Evolutionary conservation across 2,797 vertebrate species (phyloP).

Genomic region (Varecia variegata): DNA sequence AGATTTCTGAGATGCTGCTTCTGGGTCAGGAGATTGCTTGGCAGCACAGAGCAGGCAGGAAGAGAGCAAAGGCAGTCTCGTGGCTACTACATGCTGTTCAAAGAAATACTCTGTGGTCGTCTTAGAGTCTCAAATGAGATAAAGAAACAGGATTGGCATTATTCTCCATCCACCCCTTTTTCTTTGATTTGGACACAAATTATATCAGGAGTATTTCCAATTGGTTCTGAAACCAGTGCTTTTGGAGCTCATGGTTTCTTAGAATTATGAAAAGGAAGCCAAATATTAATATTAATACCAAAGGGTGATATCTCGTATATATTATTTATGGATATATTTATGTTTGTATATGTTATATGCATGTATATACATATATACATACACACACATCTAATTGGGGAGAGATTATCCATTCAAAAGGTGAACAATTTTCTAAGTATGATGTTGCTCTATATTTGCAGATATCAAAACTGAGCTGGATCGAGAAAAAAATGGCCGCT

Average conservation of each 20-base stretch:
- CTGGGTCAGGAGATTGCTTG: background rate
- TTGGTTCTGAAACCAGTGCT: slow-evolving; percentile 38
- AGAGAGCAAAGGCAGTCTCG: background rate
- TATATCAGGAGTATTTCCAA: background rate
- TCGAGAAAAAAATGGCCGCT: slow-evolving; percentile 96
- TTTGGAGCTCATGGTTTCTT: background rate
- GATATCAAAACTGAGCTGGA: slow-evolving; percentile 96
- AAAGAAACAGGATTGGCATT: background rate
- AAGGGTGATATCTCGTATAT: background rate
- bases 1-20: background rate
- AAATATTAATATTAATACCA: background rate
- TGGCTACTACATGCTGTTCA: background rate
- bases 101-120: background rate
- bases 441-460: slow-evolving; percentile 74
- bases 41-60: background rate
- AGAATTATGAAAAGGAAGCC: background rate
- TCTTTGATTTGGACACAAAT: background rate
- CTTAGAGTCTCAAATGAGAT: background rate
- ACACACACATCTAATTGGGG: background rate
- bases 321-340: background rate
- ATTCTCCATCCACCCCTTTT: background rate
- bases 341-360: background rate
- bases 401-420: background rate
- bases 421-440: background rate
- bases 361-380: no score